These are phyloP conservation scores for Pholis gunnellus DNA, from an alignment of 2,113 vertebrate species.

Conservation along the genomic window DNA sequence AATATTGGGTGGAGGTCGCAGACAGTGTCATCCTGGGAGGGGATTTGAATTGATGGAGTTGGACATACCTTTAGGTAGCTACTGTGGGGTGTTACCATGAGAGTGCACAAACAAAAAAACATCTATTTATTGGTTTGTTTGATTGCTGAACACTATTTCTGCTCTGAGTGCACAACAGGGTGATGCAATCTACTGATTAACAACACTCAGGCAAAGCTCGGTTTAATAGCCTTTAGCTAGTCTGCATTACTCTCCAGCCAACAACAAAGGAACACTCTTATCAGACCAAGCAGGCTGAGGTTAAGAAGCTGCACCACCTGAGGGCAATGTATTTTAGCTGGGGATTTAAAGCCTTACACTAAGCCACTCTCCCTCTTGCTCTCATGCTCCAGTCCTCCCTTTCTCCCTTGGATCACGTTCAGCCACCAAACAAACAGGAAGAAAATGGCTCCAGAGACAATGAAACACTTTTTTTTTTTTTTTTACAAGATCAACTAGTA, in stretches of 20 bases:
- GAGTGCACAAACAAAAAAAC: conserved; percentile 22
- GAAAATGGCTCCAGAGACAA: conserved; percentile 51
- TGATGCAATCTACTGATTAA: conserved; percentile 74
- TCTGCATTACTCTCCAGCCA: conserved; percentile 63
- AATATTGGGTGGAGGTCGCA: conserved; percentile 64
- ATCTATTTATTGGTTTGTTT: conserved; percentile 31
- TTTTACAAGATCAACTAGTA: conserved; percentile 51
- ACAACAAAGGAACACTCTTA: conserved; percentile 78
- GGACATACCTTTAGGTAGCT: conserved; percentile 26
- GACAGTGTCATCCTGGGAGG: conserved; percentile 63
- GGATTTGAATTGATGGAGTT: conserved; percentile 42
- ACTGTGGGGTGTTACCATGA: conserved; percentile 18
- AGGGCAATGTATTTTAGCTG: conserved; percentile 75
- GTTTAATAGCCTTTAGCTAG: conserved; percentile 71
- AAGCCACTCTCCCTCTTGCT: conserved; percentile 67
- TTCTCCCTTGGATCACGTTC: conserved; percentile 50
- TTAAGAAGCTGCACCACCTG: conserved; percentile 76
- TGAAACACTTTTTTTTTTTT: conserved; percentile 24
- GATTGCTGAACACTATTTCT: conserved; percentile 40
- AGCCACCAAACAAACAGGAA: conserved; percentile 50
- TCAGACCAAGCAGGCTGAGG: conserved; percentile 77
- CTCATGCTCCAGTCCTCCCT: conserved; percentile 42
- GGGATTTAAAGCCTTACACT: conserved; percentile 76
- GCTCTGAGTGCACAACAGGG: conserved; percentile 38
- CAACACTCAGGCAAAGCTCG: conserved; percentile 51